phyloP scores from a whole-genome alignment of 2,888 invertebrate genomes.

The Heterodera filipjevi region DNA sequence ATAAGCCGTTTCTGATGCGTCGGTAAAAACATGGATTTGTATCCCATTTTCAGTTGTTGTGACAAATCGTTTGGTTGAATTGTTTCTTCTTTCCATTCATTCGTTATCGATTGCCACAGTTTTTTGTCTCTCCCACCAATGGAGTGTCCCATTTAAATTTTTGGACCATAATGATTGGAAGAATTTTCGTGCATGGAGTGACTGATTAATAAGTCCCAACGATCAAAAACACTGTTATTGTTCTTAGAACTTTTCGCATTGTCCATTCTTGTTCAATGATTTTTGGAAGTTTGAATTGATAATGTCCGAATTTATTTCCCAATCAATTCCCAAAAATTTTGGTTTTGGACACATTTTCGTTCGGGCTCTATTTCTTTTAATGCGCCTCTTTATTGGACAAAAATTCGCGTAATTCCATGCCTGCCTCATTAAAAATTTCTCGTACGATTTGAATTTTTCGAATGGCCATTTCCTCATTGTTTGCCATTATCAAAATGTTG shows the following conservation, averaged over 20 bases:
- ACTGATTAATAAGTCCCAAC: background rate
- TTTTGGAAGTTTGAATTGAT: conserved; percentile 2
- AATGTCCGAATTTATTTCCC: background rate
- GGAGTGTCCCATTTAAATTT: too few relatives aligned
- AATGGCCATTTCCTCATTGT: background rate
- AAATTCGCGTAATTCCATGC: conserved; percentile 15
- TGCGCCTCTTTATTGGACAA: background rate
- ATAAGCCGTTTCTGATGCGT: background rate
- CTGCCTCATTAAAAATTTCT: background rate
- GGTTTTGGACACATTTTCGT: background rate
- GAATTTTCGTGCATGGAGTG: background rate
- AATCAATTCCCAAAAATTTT: background rate
- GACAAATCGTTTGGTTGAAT: background rate
- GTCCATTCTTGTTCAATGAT: background rate
- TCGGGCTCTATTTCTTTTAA: background rate
- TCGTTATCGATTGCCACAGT: background rate
- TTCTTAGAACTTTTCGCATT: background rate
- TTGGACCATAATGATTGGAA: conserved; percentile 17
- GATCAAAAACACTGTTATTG: background rate
- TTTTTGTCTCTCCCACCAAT: too few relatives aligned
- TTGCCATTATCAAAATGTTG: background rate
- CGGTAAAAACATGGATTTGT: conserved; percentile 9
- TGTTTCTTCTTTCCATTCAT: background rate
- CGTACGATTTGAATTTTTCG: background rate
- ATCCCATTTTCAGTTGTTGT: background rate